Evolutionary conservation across 1,140 invertebrate species (phyloP).

Genomic region (Forficula auricularia): DNA sequence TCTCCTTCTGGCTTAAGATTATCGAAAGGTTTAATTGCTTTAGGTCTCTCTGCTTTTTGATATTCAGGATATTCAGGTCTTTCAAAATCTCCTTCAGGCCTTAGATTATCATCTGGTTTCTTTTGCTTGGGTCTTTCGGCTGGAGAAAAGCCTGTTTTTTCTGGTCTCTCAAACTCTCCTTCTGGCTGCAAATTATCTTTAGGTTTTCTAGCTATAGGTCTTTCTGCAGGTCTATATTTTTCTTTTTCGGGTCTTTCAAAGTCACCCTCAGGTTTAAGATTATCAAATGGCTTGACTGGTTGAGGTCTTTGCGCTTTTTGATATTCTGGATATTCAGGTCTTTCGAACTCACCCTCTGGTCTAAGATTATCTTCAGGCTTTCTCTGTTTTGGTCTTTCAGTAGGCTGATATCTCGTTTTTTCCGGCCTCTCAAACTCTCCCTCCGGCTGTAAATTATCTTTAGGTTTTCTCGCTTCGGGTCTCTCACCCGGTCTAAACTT

Average conservation of each 20-base stretch:
- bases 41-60: slow-evolving; percentile 24
- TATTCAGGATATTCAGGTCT: slow-evolving; percentile 17
- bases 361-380: slow-evolving; percentile 36
- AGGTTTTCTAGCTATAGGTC: slow-evolving; percentile 24
- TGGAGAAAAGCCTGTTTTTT: slow-evolving; percentile 29
- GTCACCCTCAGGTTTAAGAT: slow-evolving; percentile 25
- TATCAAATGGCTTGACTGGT: slow-evolving; percentile 24
- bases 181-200: slow-evolving; percentile 30
- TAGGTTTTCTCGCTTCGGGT: slow-evolving; percentile 21
- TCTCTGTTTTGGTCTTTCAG: slow-evolving; percentile 21
- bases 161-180: slow-evolving; percentile 30
- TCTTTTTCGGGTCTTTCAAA: slow-evolving; percentile 24
- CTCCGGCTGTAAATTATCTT: slow-evolving; percentile 30
- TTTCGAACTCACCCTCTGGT: slow-evolving; percentile 34
- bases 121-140: slow-evolving; percentile 5
- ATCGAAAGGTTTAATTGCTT: slow-evolving; percentile 22
- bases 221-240: slow-evolving; percentile 27
- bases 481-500: slow-evolving; percentile 22
- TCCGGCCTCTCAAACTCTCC: slow-evolving; percentile 19
- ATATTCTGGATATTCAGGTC: slow-evolving; percentile 6
- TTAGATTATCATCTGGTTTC: slow-evolving; percentile 36
- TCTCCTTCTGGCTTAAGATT: slow-evolving; percentile 33
- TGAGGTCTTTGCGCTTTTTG: slow-evolving; percentile 30
- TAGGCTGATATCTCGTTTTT: slow-evolving; percentile 18
- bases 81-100: slow-evolving; percentile 36